phyloP scores from a whole-genome alignment of 2,888 invertebrate genomes.

The Synergus umbraculus region DNA sequence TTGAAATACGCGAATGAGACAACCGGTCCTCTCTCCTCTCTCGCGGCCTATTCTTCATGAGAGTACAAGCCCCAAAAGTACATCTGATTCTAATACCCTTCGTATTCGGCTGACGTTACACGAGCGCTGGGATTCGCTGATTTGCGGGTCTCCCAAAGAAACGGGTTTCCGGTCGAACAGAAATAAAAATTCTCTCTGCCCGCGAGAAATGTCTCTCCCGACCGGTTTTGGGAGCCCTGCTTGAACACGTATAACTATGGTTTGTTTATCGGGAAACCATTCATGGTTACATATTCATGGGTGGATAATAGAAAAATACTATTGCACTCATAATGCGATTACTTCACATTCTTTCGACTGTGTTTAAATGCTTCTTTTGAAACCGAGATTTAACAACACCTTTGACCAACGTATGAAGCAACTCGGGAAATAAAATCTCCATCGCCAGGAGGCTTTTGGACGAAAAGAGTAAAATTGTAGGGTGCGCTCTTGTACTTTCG shows the following conservation, averaged over 20 bases:
- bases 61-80: slow-evolving; percentile 36
- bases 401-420: slow-evolving; percentile 20
- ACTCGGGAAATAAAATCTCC: slow-evolving; percentile 14
- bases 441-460: slow-evolving; percentile 1
- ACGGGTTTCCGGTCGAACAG: slow-evolving; percentile 38
- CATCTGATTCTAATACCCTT: slow-evolving; percentile 34
- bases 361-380: neutral
- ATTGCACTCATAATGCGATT: slow-evolving; percentile 10
- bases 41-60: slow-evolving; percentile 22
- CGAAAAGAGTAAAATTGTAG: slow-evolving; percentile 26
- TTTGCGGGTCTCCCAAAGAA: slow-evolving; percentile 47
- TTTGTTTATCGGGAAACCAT: slow-evolving; percentile 49
- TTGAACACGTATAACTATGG: slow-evolving; percentile 41
- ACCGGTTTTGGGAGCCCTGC: slow-evolving; percentile 49
- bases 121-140: slow-evolving; percentile 40
- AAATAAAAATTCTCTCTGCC: slow-evolving; percentile 45
- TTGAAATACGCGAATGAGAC: slow-evolving; percentile 34
- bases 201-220: slow-evolving; percentile 47
- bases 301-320: slow-evolving; percentile 36
- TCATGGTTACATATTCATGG: neutral
- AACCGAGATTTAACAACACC: neutral
- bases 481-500: slow-evolving; percentile 15
- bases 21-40: neutral
- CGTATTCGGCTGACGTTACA: slow-evolving; percentile 32
- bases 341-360: neutral